Percentiles rank a stretch among this genome's conserved stretches.
These are phyloP conservation scores for Enteromius afrohamiltoni DNA, from an alignment of 2,797 vertebrate species.

Conservation along the genomic window DNA sequence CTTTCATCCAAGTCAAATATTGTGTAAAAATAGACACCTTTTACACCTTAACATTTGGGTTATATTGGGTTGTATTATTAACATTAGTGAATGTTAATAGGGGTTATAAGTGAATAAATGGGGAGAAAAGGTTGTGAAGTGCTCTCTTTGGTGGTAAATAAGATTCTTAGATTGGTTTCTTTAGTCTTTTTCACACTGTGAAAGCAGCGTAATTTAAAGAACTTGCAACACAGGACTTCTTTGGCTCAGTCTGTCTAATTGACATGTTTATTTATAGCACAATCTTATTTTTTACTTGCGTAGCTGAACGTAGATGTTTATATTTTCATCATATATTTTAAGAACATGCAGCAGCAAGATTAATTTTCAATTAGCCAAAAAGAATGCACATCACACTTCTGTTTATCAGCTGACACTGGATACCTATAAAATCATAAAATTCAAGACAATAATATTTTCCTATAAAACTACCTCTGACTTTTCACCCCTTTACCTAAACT, in stretches of 20 bases:
- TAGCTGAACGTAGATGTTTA: too few relatives aligned
- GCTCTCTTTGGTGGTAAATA: not conserved
- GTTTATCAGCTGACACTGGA: too few relatives aligned
- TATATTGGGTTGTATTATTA: not conserved
- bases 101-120: not conserved
- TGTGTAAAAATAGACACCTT: not conserved
- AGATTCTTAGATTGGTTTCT: not conserved
- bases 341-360: too few relatives aligned
- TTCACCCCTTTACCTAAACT: too few relatives aligned
- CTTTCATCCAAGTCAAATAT: not conserved
- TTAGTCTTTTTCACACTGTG: not conserved
- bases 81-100: not conserved
- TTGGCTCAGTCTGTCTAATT: not conserved
- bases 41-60: not conserved
- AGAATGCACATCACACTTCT: too few relatives aligned
- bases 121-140: not conserved
- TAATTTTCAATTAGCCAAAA: too few relatives aligned
- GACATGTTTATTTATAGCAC: slow-evolving; percentile 15
- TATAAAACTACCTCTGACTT: too few relatives aligned
- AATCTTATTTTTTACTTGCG: too few relatives aligned
- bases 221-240: not conserved
- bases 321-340: too few relatives aligned
- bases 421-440: too few relatives aligned
- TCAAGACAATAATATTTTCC: too few relatives aligned
- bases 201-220: not conserved